Conservation (phyloP, 2,888 invertebrate species). For the Callyntrura sp. region DNA sequence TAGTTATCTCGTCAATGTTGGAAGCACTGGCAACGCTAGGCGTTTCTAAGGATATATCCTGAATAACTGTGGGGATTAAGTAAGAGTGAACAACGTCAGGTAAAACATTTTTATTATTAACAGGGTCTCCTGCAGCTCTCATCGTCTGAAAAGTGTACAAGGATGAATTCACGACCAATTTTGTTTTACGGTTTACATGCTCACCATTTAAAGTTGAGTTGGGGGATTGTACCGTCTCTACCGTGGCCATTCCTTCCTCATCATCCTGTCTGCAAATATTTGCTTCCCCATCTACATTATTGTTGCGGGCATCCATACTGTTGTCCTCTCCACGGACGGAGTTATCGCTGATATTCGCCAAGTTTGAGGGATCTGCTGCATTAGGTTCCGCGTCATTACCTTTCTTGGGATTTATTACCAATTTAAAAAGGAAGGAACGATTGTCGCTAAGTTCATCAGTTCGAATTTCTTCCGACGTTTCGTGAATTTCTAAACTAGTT, state of each 20-base stretch:
- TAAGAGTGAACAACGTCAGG: not conserved
- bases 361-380: not conserved
- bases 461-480: constrained; percentile 36
- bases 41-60: constrained; percentile 50
- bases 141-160: not conserved
- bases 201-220: not conserved
- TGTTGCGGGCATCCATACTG: constrained; percentile 18
- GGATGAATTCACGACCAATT: constrained; percentile 8
- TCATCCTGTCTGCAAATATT: not conserved
- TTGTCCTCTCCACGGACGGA: constrained; percentile 6
- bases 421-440: constrained; percentile 79
- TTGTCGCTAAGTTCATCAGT: constrained; percentile 69
- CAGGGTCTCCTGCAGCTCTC: not conserved
- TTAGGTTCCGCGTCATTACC: constrained; percentile 18
- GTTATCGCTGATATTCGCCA: constrained; percentile 16
- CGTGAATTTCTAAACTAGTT: constrained; percentile 12
- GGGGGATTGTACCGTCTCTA: constrained; percentile 50
- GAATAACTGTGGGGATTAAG: constrained; percentile 70
- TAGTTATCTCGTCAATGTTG: constrained; percentile 41
- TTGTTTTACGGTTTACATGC: not conserved
- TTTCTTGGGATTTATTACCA: constrained; percentile 64
- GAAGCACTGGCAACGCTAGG: not conserved
- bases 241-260: not conserved
- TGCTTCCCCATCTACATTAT: not conserved
- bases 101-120: not conserved